Conservation (phyloP, 1,140 invertebrate species). For the Harpegnathos saltator region DNA sequence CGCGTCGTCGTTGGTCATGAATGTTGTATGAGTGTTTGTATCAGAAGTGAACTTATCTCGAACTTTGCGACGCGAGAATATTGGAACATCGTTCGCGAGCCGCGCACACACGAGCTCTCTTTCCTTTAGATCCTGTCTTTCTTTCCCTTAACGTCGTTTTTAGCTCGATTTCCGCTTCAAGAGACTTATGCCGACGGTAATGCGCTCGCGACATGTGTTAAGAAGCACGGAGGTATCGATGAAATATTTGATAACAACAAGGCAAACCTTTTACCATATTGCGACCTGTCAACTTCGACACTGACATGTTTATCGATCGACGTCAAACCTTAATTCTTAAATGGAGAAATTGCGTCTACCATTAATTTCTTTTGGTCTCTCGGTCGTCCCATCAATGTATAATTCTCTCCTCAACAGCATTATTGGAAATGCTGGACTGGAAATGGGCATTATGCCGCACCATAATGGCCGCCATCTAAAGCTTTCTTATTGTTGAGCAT, state of each 20-base stretch:
- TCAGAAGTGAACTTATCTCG: constrained; percentile 70
- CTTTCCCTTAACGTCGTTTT: constrained; percentile 54
- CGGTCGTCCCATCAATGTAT: constrained; percentile 58
- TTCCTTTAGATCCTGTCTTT: constrained; percentile 38
- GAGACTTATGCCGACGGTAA: constrained; percentile 30
- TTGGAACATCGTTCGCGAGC: constrained; percentile 76
- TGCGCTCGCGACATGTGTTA: constrained; percentile 10
- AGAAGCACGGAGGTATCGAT: not conserved
- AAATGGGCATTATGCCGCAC: constrained; percentile 55
- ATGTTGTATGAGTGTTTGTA: constrained; percentile 79
- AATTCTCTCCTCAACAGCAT: constrained; percentile 58
- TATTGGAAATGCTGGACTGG: constrained; percentile 46
- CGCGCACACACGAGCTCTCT: too few relatives aligned
- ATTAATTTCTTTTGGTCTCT: constrained; percentile 41
- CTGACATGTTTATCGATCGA: not conserved
- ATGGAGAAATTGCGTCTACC: constrained; percentile 28
- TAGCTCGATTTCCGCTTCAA: constrained; percentile 45
- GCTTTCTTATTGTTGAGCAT: constrained; percentile 55
- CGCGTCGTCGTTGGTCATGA: constrained; percentile 72
- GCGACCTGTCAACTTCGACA: not conserved
- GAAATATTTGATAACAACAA: not conserved
- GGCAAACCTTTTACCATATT: not conserved
- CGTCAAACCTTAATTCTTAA: constrained; percentile 15
- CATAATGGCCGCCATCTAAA: constrained; percentile 49
- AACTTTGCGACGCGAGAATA: constrained; percentile 75